Conservation (phyloP, 2,888 invertebrate genomes). For the Acleris emargana region DNA sequence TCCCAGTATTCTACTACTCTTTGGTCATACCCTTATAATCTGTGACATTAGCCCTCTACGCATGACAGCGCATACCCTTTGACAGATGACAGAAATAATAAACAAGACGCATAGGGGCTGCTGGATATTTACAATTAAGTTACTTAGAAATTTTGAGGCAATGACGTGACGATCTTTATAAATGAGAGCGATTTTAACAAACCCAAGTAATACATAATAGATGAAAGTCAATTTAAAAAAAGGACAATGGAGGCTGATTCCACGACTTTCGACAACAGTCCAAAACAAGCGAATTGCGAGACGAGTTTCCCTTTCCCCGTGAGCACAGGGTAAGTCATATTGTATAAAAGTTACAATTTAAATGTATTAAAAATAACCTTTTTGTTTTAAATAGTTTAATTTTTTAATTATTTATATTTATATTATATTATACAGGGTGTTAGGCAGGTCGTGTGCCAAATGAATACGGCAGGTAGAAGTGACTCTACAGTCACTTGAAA, state of each 20-base stretch:
- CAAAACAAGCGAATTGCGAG: constrained; percentile 51
- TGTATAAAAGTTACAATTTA: neutral
- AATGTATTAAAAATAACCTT: neutral
- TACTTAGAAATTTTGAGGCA: neutral
- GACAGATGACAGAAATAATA: too few relatives aligned
- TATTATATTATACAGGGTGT: too few relatives aligned
- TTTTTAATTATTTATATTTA: too few relatives aligned
- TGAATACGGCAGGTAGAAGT: too few relatives aligned
- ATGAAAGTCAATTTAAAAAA: neutral
- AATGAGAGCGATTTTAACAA: neutral
- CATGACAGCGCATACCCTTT: too few relatives aligned
- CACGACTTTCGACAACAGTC: constrained; percentile 67
- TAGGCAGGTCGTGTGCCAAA: too few relatives aligned
- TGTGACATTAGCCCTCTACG: too few relatives aligned
- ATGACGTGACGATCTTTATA: neutral
- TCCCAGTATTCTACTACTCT: too few relatives aligned
- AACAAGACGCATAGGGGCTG: constrained; percentile 1
- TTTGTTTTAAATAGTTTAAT: too few relatives aligned
- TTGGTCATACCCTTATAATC: too few relatives aligned
- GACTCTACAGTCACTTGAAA: too few relatives aligned
- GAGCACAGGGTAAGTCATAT: constrained; percentile 56
- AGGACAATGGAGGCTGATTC: constrained; percentile 74
- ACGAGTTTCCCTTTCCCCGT: constrained; percentile 61
- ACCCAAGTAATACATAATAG: neutral
- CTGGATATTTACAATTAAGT: neutral